Evolutionary conservation across 1,140 invertebrate genomes (phyloP).

Genomic region (Lethocerus indicus): DNA sequence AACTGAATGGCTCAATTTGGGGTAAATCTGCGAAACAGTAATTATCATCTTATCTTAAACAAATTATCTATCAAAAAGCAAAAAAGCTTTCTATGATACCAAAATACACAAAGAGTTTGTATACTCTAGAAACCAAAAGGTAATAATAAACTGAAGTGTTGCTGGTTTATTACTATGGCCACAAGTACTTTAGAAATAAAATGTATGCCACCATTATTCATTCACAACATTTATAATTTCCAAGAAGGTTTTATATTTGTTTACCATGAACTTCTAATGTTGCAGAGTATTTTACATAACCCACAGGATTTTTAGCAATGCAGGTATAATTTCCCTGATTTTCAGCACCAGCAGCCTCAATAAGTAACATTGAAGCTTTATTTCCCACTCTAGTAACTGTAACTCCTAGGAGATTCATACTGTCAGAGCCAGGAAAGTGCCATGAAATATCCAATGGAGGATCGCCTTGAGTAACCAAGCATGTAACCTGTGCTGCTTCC

Average conservation of each 20-base stretch:
- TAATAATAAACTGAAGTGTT: no score
- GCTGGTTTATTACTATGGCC: no score
- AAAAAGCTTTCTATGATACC: background rate
- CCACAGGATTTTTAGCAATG: conserved; percentile 43
- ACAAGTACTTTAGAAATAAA: no score
- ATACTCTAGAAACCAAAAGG: no score
- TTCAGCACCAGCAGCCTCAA: conserved; percentile 28
- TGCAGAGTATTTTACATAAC: conserved; percentile 23
- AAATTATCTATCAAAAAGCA: background rate
- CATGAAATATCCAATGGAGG: conserved; percentile 48
- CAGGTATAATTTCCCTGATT: conserved; percentile 44
- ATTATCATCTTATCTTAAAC: background rate
- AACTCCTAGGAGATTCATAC: conserved; percentile 18
- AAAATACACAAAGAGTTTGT: conserved; percentile 5
- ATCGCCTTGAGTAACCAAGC: conserved; percentile 48
- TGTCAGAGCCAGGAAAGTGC: conserved; percentile 31
- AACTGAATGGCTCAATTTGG: conserved; percentile 42
- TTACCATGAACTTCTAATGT: conserved; percentile 9
- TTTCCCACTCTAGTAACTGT: conserved; percentile 18
- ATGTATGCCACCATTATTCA: no score
- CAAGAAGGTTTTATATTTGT: background rate
- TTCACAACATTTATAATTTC: no score
- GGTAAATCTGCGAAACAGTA: conserved; percentile 34
- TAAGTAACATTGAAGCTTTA: conserved; percentile 29
- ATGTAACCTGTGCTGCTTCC: conserved; percentile 36